phyloP scores from a whole-genome alignment of 2,113 vertebrate species.

The Rhea americana region DNA sequence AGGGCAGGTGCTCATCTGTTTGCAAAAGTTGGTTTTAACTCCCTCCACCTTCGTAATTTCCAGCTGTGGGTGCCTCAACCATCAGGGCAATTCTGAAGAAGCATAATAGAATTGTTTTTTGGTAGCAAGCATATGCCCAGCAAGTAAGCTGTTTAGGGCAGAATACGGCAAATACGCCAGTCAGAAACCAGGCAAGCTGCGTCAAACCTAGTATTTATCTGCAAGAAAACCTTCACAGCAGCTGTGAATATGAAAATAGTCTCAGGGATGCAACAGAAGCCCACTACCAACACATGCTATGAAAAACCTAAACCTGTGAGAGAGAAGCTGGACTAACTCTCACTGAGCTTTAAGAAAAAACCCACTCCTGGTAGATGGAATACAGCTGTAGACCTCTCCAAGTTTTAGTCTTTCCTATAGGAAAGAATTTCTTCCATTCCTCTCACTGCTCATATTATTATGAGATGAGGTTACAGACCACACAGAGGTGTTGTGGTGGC shows the following conservation, averaged over 20 bases:
- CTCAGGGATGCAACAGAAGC: neutral
- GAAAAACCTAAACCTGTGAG: neutral
- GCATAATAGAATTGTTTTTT: neutral
- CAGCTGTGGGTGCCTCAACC: accelerated
- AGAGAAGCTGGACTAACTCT: neutral
- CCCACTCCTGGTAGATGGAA: neutral
- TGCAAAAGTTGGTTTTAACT: neutral
- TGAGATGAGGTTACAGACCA: neutral
- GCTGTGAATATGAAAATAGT: neutral
- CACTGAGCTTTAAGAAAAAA: neutral
- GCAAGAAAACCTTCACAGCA: neutral
- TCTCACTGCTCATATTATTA: neutral
- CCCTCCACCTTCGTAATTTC: neutral
- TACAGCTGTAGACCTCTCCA: neutral
- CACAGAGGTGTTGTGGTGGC: neutral
- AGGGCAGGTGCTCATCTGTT: neutral
- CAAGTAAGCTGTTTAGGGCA: neutral
- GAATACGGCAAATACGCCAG: neutral
- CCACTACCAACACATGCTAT: neutral
- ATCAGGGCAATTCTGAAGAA: neutral
- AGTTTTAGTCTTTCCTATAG: neutral
- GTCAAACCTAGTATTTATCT: neutral
- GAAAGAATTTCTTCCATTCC: neutral
- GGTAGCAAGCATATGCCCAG: neutral
- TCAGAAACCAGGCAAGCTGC: neutral